Percentiles rank a stretch among this genome's conserved stretches.
These are phyloP conservation scores for Loripinus fragilis DNA, from an alignment of 2,888 invertebrate species.

Conservation along the genomic window DNA sequence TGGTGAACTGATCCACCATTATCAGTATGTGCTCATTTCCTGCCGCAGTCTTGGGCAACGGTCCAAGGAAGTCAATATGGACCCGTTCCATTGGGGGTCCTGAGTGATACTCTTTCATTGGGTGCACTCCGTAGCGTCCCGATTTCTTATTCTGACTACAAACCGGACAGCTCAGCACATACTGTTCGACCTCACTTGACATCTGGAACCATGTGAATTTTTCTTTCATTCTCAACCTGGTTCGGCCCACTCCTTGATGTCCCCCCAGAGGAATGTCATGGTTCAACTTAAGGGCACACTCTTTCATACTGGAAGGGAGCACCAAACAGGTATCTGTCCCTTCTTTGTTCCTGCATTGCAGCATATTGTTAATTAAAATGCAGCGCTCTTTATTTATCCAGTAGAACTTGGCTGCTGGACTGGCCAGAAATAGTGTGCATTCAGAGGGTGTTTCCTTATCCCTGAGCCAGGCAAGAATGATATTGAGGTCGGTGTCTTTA, in stretches of 20 bases:
- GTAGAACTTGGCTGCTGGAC: not conserved
- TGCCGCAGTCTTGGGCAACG: not conserved
- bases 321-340: not conserved
- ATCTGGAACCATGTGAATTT: not conserved
- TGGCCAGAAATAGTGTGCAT: not conserved
- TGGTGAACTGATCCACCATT: not conserved
- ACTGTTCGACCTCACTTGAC: not conserved
- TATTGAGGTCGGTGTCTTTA: not conserved
- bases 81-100: not conserved
- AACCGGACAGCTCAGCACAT: not conserved
- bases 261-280: not conserved
- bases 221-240: not conserved
- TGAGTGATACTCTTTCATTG: not conserved
- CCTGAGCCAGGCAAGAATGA: not conserved
- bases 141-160: not conserved
- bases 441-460: not conserved
- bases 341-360: not conserved
- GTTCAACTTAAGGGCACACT: not conserved
- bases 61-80: not conserved
- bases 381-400: not conserved
- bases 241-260: not conserved
- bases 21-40: not conserved
- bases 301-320: not conserved
- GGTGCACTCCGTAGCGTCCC: not conserved
- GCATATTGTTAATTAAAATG: not conserved